These are phyloP conservation scores for Zonotrichia leucophrys DNA, from an alignment of 2,113 vertebrate species.

Conservation along the genomic window DNA sequence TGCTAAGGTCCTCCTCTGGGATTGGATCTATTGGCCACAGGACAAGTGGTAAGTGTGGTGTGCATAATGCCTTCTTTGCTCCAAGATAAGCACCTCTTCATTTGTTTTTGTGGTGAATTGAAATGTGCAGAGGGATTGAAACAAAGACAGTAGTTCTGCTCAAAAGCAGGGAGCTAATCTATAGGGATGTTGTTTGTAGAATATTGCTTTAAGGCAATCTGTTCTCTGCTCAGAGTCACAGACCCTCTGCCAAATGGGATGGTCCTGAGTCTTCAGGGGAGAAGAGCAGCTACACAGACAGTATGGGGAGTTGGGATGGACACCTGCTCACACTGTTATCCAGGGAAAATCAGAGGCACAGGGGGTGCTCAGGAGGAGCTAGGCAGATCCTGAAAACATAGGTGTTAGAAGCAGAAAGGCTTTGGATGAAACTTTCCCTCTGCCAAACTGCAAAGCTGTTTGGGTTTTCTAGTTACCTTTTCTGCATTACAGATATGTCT, in stretches of 20 bases:
- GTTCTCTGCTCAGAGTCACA: background rate
- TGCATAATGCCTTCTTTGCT: background rate
- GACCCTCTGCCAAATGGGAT: background rate
- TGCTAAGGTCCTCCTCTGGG: background rate
- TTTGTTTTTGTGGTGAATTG: background rate
- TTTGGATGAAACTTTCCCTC: background rate
- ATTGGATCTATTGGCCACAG: background rate
- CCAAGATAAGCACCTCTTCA: background rate
- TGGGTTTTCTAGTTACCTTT: background rate
- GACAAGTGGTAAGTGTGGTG: background rate
- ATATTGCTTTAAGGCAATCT: background rate
- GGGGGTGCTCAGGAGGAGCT: background rate
- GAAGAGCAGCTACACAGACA: background rate
- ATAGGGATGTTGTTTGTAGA: background rate
- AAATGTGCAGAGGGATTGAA: background rate
- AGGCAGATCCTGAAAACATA: background rate
- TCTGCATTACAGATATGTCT: background rate
- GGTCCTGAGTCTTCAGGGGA: background rate
- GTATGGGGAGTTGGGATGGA: fast-evolving
- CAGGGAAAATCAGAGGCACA: background rate
- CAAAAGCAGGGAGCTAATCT: background rate
- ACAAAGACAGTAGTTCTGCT: background rate
- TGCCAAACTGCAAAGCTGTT: background rate
- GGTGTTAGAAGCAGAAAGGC: background rate
- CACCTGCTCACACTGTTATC: background rate